Percentiles rank a stretch among this genome's conserved stretches.
phyloP scores from a whole-genome alignment of 2,888 invertebrate genomes.

The Scaptomyza cyrtandrae region DNA sequence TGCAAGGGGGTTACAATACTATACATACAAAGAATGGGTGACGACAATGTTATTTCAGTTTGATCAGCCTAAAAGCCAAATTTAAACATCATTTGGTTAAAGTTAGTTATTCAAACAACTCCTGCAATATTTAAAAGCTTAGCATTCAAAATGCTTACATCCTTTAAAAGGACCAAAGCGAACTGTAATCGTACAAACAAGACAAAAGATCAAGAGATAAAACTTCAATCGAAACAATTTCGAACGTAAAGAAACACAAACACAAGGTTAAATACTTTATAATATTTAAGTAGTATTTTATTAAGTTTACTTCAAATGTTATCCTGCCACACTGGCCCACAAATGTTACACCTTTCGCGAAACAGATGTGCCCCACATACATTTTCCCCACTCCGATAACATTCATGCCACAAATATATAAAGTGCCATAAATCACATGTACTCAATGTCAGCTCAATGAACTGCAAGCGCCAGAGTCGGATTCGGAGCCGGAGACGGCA shows the following conservation, averaged over 20 bases:
- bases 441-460: constrained; percentile 80
- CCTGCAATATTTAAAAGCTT: no score
- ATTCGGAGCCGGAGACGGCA: not conserved
- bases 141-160: no score
- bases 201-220: no score
- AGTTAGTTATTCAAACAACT: not conserved
- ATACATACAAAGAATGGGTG: constrained; percentile 19
- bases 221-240: not conserved
- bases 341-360: constrained; percentile 40
- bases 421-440: constrained; percentile 73
- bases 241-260: not conserved
- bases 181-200: no score
- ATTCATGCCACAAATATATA: constrained; percentile 29
- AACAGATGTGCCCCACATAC: not conserved
- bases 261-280: not conserved
- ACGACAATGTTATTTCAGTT: constrained; percentile 46
- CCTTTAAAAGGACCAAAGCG: no score
- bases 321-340: not conserved
- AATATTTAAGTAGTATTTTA: no score
- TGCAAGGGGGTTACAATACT: no score
- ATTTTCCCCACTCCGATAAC: not conserved
- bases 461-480: constrained; percentile 60
- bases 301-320: no score
- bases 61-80: constrained; percentile 16
- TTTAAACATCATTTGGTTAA: not conserved